Percentiles rank a stretch among this genome's conserved stretches.
These are phyloP conservation scores for Euwallacea fornicatus DNA, from an alignment of 1,140 invertebrate genomes.

Conservation along the genomic window DNA sequence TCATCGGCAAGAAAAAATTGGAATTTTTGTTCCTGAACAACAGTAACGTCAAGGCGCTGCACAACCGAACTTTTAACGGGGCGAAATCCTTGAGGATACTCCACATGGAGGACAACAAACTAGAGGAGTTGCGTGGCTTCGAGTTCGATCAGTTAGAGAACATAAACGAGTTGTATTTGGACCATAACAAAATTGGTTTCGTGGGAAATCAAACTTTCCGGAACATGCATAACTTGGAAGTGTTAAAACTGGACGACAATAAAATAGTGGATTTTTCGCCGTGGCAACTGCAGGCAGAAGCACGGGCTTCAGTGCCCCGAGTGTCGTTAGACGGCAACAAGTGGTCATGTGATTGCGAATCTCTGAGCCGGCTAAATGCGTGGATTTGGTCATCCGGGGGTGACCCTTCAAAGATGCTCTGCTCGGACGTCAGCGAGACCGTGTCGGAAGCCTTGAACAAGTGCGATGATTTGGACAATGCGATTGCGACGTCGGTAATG, in stretches of 20 bases:
- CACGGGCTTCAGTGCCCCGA: conserved; percentile 54
- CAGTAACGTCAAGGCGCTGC: conserved; percentile 75
- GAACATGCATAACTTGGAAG: conserved; percentile 71
- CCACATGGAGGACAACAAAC: conserved; percentile 81
- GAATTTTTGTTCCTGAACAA: conserved; percentile 81
- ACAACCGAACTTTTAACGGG: conserved; percentile 84
- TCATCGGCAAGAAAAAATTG: conserved; percentile 85
- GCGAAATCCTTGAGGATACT: conserved; percentile 72
- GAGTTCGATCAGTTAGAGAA: conserved; percentile 74
- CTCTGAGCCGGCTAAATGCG: conserved; percentile 63
- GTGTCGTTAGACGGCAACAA: conserved; percentile 69
- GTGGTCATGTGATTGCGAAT: conserved; percentile 74
- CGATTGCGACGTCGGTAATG: conserved; percentile 63
- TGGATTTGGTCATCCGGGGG: conserved; percentile 66
- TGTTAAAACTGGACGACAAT: conserved; percentile 79
- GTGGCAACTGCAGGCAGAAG: conserved; percentile 64
- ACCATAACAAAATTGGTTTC: conserved; percentile 73
- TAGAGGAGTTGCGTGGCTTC: conserved; percentile 71
- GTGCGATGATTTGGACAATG: conserved; percentile 65
- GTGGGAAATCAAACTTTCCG: conserved; percentile 78
- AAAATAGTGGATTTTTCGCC: conserved; percentile 74
- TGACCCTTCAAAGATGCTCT: conserved; percentile 64
- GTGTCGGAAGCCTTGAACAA: conserved; percentile 64
- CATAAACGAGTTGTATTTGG: conserved; percentile 79
- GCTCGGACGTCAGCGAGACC: conserved; percentile 57